These are phyloP conservation scores for Hylomyscus alleni DNA, from an alignment of 2,797 vertebrate species.

Conservation along the genomic window DNA sequence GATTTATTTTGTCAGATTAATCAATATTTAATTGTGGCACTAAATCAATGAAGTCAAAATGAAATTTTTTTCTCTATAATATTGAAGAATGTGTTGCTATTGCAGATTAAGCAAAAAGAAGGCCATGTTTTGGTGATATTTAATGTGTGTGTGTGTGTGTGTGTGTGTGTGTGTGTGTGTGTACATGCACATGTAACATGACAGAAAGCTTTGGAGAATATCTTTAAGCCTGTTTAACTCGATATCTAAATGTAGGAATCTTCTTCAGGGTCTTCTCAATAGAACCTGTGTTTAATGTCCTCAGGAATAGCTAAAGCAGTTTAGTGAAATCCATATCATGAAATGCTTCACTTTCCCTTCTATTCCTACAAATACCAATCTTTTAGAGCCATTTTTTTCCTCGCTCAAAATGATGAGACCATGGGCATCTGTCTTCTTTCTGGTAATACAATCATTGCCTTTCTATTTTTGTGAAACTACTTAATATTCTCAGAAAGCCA, in stretches of 20 bases:
- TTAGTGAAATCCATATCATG: background rate
- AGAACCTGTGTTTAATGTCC: background rate
- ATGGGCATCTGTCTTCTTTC: background rate
- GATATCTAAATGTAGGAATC: background rate
- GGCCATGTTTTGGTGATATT: background rate
- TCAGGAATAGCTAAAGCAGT: background rate
- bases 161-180: background rate
- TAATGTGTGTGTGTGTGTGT: background rate
- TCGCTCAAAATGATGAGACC: background rate
- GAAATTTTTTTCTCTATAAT: background rate
- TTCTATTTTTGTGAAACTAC: background rate
- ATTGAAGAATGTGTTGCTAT: constrained; percentile 19
- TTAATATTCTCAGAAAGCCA: background rate
- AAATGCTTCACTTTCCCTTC: background rate
- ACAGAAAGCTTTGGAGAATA: background rate
- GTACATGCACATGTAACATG: background rate
- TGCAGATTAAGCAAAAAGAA: constrained; percentile 14
- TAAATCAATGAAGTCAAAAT: constrained; percentile 40
- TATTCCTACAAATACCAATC: background rate
- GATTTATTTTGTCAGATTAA: constrained; percentile 51
- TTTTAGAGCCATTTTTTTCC: background rate
- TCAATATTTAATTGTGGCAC: background rate
- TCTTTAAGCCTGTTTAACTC: background rate
- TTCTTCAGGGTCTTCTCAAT: background rate
- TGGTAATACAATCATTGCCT: background rate